Percentiles rank a stretch among this genome's conserved stretches.
Evolutionary conservation across 2,888 invertebrate species (phyloP).

Genomic region (Latheticus oryzae): DNA sequence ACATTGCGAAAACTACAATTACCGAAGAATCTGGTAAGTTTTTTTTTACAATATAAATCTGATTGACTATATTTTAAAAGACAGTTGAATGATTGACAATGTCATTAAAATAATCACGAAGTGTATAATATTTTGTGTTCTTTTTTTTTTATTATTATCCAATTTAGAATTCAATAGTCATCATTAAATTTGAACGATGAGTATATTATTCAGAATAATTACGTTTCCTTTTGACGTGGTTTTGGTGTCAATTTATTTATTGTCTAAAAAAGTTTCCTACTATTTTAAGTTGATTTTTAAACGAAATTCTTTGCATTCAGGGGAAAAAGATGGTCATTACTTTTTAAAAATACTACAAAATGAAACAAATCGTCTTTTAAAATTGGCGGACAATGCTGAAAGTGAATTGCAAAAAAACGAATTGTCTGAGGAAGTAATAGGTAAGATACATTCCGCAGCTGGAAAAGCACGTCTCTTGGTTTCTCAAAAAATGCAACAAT

Average conservation of each 20-base stretch:
- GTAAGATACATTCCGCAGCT: constrained; percentile 86
- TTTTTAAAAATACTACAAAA: constrained; percentile 80
- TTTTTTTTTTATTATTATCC: constrained; percentile 5
- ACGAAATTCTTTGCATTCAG: constrained; percentile 47
- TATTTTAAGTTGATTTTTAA: constrained; percentile 7
- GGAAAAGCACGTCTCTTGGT: constrained; percentile 92
- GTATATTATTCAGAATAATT: constrained; percentile 10
- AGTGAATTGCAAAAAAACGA: constrained; percentile 72
- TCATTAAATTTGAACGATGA: constrained; percentile 16
- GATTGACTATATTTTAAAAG: constrained; percentile 1
- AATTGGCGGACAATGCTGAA: constrained; percentile 76
- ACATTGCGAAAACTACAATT: constrained; percentile 16
- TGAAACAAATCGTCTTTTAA: constrained; percentile 78
- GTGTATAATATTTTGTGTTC: constrained; percentile 1
- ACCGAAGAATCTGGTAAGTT: constrained; percentile 40
- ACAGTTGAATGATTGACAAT: background rate
- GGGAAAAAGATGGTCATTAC: constrained; percentile 80
- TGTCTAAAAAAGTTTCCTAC: background rate
- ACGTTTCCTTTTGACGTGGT: constrained; percentile 6
- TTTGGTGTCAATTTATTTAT: background rate
- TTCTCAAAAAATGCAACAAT: constrained; percentile 95
- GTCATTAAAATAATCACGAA: background rate
- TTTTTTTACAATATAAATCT: too few species aligned
- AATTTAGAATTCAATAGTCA: background rate
- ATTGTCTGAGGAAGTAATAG: constrained; percentile 82